Base-by-base conservation (phyloP, 2,888 invertebrate species). In the Lottia gigantea region DNA sequence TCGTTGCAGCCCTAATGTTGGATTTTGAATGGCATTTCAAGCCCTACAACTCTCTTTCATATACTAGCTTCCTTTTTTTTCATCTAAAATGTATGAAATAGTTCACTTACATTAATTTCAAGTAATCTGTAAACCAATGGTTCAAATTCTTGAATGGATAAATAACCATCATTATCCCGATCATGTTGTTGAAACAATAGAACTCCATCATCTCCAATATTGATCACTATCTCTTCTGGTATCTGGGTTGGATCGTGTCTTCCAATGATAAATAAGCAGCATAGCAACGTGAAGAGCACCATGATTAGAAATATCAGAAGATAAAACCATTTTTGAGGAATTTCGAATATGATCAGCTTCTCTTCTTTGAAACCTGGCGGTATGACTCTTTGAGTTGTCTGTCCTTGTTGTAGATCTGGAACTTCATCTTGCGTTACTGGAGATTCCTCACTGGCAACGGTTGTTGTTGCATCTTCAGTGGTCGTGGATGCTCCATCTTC, bases 81-180 rank as follows among this genome's bases (percentile, higher is more conserved):
- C n/a, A n/a, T n/a, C n/a, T n/a, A n/a, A 31, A 31, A 31, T 31
- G 31, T 31, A 31, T 31, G 3, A 31, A 31, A 31, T 2, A 31
- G 7, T 15, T 40, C 46, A 75, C 81, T 75, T 77, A 82, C 82
- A 75, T 83, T 82, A 55, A 76, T 64, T 64, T 79, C 77, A 2
- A 78, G 46, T 3, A 86, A 70, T 46, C 78, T 71, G 64, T 81
- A 79, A 62, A 80, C 82, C 40, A 87, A 65, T 1, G 83, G 80
- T 71, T 85, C 85, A 79, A 83, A 87, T 67, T 87, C 87, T 16
- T 76, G 71, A 23, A 85, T 63, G 8, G 83, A 82, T 46, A 87
- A 68, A 46, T 80, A 74, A 0, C 83, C 82, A 77, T 87, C 86
- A 46, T 75, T 72, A 70, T 87, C 74, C 6, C 79, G 64, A 72